Evolutionary conservation across 1,140 invertebrate species (phyloP), one percentile per base, ranked within the genome.

Genomic region (Drosophila nannoptera): DNA sequence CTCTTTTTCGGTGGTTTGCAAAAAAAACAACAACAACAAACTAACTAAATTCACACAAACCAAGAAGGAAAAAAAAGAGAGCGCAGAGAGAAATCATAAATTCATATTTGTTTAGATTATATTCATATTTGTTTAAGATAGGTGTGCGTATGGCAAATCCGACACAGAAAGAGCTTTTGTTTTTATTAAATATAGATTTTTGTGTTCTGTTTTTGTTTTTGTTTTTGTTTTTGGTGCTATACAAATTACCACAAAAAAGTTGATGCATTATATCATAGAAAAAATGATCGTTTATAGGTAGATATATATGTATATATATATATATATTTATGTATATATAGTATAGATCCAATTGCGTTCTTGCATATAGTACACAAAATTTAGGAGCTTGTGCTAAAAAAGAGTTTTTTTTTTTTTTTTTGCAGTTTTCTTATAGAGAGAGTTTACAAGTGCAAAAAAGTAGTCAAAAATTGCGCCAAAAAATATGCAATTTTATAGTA

Each of bases 381-480:
- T 86, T 72, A 82, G 66, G 66, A 86, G 60, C 22, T 69, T 84
- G 65, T 80, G 83, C 81, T 86, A 86, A 80, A 84, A 84, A 70
- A 62, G 49, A 43, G 40, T 43, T 22, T 1, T 65, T 56, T 2
- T 12, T 43, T 22, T 1, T 65, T 56, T 2, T 12, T 58, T 59
- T 63, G n/a, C 31, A n/a, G 40, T 52, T 46, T 65, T 66, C 62
- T n/a, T 31, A 31, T 49, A n/a, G 14, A 74, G 63, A 84, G 77
- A 83, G 65, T 84, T 22, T 70, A 74, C 50, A 69, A 78, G 82
- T 87, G 75, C 83, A 86, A 86, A 87, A 82, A 86, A 76, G 83
- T 87, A 83, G 84, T 87, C 77, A 87, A 87, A 87, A 87, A 87
- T 88, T 88, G 81, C 78, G 87, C 87, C 87, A 88, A 88, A 88